Evolutionary conservation across 2,888 invertebrate genomes (phyloP), one percentile per base, ranked within the genome.

Genomic region (Anthophora plumipes): DNA sequence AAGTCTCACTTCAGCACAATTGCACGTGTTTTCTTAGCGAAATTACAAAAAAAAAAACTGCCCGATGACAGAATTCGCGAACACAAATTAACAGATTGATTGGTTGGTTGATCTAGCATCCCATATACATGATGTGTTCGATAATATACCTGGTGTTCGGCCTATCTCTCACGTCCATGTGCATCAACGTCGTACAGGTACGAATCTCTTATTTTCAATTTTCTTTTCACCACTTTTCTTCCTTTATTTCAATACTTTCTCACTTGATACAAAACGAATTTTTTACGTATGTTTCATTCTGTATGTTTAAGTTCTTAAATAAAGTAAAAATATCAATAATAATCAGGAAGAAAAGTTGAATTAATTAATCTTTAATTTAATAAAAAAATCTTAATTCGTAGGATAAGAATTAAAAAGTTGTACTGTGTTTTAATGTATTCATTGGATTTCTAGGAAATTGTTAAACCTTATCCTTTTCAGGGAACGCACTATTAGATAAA

Each of bases 121-220:
- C 98, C 0, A 95, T 96, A 93, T 96, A 96, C 90, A 98, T 99
- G 96, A 97, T 99, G 95, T 95, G 97, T 72, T 98, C 98, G 50
- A 98, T 98, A 89, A 95, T 98, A 61, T 99, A 99, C 92, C 94
- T 99, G 73, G 96, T 99, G 31, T 98, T 99, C 89, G 99, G 99
- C 9, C 94, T 99, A 78, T 98, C 99, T 0, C 94, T 99, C 25
- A 99, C 99, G 67, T 98, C 99, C 86, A 99, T 99, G 98, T 98
- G 98, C 93, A 98, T 99, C 89, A 99, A 98, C 91, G 98, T 99
- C 20, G 98, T 99, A 0, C 98, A 98, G 94, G 96, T 96, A 59
- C 96, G 96, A 25, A 59, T 68, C 41, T 50, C 17, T 37, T 0
- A 37, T 25, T 41, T 50, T 17, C 14, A 73, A 50, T 48, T 52